Evolutionary conservation across 1,140 invertebrate species (phyloP).

Genomic region (Bombus polaris): DNA sequence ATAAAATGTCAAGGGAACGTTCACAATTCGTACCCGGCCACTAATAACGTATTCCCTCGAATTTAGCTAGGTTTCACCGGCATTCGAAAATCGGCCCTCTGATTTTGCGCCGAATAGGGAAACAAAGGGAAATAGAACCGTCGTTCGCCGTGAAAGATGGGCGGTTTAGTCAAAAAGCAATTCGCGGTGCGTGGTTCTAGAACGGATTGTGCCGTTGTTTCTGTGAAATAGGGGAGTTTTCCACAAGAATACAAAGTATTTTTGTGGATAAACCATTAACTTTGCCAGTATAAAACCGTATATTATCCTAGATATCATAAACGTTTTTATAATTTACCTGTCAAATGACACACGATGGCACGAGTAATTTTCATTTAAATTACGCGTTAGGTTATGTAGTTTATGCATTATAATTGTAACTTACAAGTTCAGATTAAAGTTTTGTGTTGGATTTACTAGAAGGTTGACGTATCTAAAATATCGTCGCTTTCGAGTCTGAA

Average conservation of each 20-base stretch:
- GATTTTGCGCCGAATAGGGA: not conserved
- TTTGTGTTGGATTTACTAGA: not conserved
- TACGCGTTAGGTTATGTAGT: not conserved
- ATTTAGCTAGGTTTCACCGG: not conserved
- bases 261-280: no score
- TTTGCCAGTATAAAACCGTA: no score
- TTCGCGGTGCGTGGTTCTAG: not conserved
- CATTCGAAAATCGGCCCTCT: not conserved
- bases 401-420: not conserved
- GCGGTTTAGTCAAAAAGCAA: not conserved
- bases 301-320: not conserved
- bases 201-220: not conserved
- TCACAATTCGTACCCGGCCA: slow-evolving; percentile 11
- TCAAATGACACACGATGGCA: no score
- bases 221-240: not conserved
- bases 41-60: slow-evolving; percentile 32
- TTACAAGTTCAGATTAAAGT: not conserved
- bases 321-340: not conserved
- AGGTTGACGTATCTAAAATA: no score
- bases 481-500: not conserved
- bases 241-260: not conserved
- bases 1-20: slow-evolving; percentile 37
- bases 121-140: not conserved
- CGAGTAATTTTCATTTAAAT: not conserved
- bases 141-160: not conserved